Evolutionary conservation across 2,113 vertebrate genomes (phyloP).

Genomic region (Dicerorhinus sumatrensis): DNA sequence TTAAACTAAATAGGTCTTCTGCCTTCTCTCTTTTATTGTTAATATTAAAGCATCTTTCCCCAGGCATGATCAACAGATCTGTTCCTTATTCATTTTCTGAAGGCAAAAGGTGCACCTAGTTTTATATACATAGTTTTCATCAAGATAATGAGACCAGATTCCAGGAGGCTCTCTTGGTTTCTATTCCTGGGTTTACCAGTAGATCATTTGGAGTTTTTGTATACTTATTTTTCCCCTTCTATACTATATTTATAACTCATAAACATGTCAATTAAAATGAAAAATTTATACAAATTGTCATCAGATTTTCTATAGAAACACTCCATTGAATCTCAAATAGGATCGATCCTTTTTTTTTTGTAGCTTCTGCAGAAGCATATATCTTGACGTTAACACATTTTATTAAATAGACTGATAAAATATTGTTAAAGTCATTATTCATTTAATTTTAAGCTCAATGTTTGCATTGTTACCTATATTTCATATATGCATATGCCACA

Average conservation of each 20-base stretch:
- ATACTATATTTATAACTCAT: background rate
- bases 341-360: background rate
- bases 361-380: background rate
- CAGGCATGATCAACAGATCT: background rate
- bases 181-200: background rate
- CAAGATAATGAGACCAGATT: background rate
- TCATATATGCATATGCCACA: no score
- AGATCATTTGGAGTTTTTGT: background rate
- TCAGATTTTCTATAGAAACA: background rate
- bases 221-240: background rate
- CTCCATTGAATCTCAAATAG: background rate
- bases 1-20: background rate
- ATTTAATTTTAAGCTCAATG: background rate
- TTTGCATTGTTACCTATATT: background rate
- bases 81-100: background rate
- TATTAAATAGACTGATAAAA: background rate
- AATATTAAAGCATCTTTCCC: background rate
- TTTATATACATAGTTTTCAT: background rate
- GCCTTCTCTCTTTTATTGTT: background rate
- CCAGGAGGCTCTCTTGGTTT: background rate
- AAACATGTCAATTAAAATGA: background rate
- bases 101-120: background rate
- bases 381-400: background rate
- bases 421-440: background rate
- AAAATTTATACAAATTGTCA: background rate